Percentiles rank a stretch among this genome's conserved stretches.
Evolutionary conservation across 2,113 vertebrate genomes (phyloP).

Genomic region (Polyodon spathula): DNA sequence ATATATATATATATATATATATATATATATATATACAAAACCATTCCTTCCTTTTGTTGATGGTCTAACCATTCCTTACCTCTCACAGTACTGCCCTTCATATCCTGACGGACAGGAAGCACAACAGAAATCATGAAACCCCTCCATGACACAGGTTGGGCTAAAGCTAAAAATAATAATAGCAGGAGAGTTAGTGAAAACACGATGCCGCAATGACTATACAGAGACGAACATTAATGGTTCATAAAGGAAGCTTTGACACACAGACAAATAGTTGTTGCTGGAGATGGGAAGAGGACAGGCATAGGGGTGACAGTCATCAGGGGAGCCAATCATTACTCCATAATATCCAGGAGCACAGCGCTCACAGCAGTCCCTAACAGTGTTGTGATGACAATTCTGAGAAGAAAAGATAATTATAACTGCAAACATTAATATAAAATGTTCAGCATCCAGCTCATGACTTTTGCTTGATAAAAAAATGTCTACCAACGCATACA

Average conservation of each 20-base stretch:
- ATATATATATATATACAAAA: neutral
- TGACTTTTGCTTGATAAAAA: too few relatives aligned
- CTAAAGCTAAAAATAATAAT: conserved; percentile 70
- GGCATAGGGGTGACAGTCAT: conserved; percentile 82
- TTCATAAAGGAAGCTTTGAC: too few relatives aligned
- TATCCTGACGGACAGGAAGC: conserved; percentile 79
- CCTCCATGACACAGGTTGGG: conserved; percentile 73
- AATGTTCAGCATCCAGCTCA: too few relatives aligned
- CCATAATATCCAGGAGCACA: conserved; percentile 82
- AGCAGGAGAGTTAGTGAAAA: conserved; percentile 3
- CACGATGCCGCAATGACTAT: too few relatives aligned
- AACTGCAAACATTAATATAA: neutral
- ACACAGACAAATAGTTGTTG: conserved; percentile 77
- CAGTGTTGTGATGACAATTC: conserved; percentile 85
- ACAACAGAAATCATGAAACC: conserved; percentile 69
- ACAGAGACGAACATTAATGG: too few relatives aligned
- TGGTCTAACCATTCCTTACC: conserved; percentile 48
- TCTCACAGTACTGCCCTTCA: conserved; percentile 85
- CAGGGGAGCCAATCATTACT: conserved; percentile 60
- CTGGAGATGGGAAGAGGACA: conserved; percentile 70
- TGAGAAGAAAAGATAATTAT: conserved; percentile 31
- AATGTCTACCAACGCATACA: too few relatives aligned
- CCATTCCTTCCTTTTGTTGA: neutral
- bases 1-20: neutral
- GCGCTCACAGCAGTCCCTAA: conserved; percentile 78